Base-by-base conservation (phyloP, 2,888 invertebrate genomes). In the Elysia crispata region DNA sequence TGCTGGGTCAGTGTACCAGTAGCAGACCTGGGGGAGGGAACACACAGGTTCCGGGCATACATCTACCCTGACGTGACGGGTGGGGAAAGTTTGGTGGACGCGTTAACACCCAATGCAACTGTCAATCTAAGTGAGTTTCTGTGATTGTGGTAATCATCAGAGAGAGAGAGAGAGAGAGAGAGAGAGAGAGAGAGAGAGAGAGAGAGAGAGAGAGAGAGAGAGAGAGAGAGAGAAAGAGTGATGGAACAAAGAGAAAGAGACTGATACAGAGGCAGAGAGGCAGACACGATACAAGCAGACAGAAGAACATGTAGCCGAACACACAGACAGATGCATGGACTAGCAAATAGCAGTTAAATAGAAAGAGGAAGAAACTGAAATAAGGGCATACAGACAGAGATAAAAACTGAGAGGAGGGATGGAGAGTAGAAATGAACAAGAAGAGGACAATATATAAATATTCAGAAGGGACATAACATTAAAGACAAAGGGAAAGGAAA, bases 11-110 rank as follows among this genome's bases (percentile, higher is more conserved):
- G 5, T 6, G 41, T 41, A 6, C 41, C 41, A 11, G 41, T 41
- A 11, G 41, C 3, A 11, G 11, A 11, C 41, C 41, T 41, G 41
- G 41, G 41, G 41, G 41, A 41, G 41, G 41, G 41, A 11, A 11
- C 3, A 11, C 41, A 41, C 11, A 3, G 11, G 41, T 41, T 41
- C 41, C 25, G n/a, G 30, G 18, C 30, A 18, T 74, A 77, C 18
- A 13, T 76, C 28, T n/a, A 41, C 23, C 30, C 28, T 69, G n/a
- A 30, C 20, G 20, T 70, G 23, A 54, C 76, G 67, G 72, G 74
- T 76, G 76, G 0, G 76, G 85, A 85, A 84, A 25, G 69, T 85
- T 18, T 69, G 85, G 1, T 62, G 84, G 77, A 83, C 82, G 76
- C 66, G 83, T 23, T 30, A 23, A 25, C n/a, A n/a, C 33, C 23